These are phyloP conservation scores for Schizopygopsis malacanthus DNA, from an alignment of 2,797 vertebrate species.

Conservation along the genomic window DNA sequence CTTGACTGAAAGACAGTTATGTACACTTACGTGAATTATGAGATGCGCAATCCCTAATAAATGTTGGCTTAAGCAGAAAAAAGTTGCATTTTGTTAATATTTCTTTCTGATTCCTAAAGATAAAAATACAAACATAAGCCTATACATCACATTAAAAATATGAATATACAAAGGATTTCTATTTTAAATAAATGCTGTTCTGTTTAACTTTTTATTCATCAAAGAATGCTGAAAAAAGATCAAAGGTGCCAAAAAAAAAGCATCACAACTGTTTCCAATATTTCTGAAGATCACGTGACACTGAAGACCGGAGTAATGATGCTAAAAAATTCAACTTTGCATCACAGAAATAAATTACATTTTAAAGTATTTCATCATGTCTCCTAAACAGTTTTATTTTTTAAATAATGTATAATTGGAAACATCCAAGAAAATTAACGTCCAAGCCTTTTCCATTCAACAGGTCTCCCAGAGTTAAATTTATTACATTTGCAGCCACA, in stretches of 20 bases:
- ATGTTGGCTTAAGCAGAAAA: constrained; percentile 25
- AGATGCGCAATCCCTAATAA: constrained; percentile 52
- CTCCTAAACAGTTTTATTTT: too few relatives aligned
- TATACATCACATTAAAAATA: background rate
- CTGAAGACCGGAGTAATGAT: too few relatives aligned
- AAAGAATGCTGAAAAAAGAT: background rate
- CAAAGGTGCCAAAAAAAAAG: background rate
- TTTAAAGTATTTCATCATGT: too few relatives aligned
- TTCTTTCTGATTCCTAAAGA: background rate
- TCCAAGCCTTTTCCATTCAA: background rate
- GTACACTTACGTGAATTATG: constrained; percentile 1
- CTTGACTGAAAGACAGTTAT: constrained; percentile 28
- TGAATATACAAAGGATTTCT: background rate
- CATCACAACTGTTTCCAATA: background rate
- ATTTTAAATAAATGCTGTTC: background rate
- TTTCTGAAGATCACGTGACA: too few relatives aligned
- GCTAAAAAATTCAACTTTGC: background rate
- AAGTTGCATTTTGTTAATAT: background rate
- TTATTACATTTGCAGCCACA: constrained; percentile 48
- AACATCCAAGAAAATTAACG: background rate
- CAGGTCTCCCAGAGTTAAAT: background rate
- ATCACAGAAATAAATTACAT: too few relatives aligned
- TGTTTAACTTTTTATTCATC: too few relatives aligned
- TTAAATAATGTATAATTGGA: too few relatives aligned
- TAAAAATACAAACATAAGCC: background rate